These are phyloP conservation scores for Thomomys bottae DNA, from an alignment of 2,113 vertebrate species.

Conservation along the genomic window DNA sequence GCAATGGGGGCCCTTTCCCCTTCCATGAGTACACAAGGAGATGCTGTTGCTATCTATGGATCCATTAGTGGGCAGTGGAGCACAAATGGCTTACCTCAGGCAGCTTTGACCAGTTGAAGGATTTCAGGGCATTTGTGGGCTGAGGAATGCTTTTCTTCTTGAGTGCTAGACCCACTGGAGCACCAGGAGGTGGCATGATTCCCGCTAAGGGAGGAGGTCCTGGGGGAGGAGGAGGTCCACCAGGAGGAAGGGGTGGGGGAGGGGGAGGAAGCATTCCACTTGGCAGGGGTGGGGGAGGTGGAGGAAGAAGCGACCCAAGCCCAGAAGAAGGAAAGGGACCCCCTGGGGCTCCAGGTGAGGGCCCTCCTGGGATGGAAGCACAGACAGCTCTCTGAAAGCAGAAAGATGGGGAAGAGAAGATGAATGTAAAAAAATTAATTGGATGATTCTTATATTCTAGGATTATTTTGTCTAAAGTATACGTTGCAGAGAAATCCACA, in stretches of 20 bases:
- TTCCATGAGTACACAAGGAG: not conserved
- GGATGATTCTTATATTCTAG: not conserved
- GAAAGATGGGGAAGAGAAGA: constrained; percentile 52
- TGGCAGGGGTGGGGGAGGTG: constrained; percentile 84
- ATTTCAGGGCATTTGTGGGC: constrained; percentile 95
- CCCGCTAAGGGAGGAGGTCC: constrained; percentile 89
- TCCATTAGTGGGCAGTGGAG: not conserved
- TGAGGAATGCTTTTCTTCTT: constrained; percentile 98
- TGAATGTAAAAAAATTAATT: not conserved
- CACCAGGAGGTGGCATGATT: constrained; percentile 91
- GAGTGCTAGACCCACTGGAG: constrained; percentile 88
- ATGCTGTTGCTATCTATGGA: not conserved
- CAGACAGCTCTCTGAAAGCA: constrained; percentile 89
- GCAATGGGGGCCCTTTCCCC: not conserved
- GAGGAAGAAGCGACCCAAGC: constrained; percentile 84
- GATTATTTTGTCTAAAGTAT: not conserved
- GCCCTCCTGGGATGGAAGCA: constrained; percentile 88
- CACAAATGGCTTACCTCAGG: constrained; percentile 90
- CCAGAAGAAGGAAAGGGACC: constrained; percentile 85
- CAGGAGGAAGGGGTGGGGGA: constrained; percentile 91
- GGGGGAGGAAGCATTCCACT: constrained; percentile 83
- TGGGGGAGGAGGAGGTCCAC: constrained; percentile 91
- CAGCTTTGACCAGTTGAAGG: constrained; percentile 98
- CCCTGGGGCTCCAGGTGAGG: constrained; percentile 90
- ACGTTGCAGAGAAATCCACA: not conserved